Conservation (phyloP, 2,888 invertebrate genomes). For the Abscondita cerata region DNA sequence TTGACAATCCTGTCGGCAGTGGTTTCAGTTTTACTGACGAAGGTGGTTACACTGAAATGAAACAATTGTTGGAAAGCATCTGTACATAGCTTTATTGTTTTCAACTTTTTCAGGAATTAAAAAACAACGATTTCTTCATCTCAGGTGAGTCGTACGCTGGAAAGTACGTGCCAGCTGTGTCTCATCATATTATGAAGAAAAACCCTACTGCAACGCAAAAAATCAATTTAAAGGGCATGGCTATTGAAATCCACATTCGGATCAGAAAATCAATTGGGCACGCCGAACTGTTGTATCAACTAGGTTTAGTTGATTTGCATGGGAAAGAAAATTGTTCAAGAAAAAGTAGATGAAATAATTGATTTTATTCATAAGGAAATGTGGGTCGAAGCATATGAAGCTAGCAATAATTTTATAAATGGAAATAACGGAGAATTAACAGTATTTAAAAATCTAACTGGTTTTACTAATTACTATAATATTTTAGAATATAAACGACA, state of each 20-base stretch:
- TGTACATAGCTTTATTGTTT: slow-evolving; percentile 82
- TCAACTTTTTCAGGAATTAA: slow-evolving; percentile 74
- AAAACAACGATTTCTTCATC: slow-evolving; percentile 75
- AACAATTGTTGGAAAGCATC: slow-evolving; percentile 75
- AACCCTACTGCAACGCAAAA: slow-evolving; percentile 61
- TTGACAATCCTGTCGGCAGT: slow-evolving; percentile 89
- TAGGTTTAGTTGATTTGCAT: slow-evolving; percentile 69
- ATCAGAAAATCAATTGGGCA: slow-evolving; percentile 80
- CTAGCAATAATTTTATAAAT: slow-evolving; percentile 62
- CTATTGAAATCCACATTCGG: slow-evolving; percentile 76
- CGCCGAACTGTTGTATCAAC: slow-evolving; percentile 76
- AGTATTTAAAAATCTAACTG: slow-evolving; percentile 70
- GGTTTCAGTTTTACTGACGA: slow-evolving; percentile 85
- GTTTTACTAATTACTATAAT: slow-evolving; percentile 74
- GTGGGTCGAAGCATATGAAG: slow-evolving; percentile 58
- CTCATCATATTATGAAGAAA: slow-evolving; percentile 70
- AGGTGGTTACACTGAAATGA: slow-evolving; percentile 79
- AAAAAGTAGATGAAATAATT: slow-evolving; percentile 58
- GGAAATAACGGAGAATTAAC: slow-evolving; percentile 61
- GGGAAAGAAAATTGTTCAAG: slow-evolving; percentile 63
- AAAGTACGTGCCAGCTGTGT: slow-evolving; percentile 65
- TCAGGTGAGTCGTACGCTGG: slow-evolving; percentile 88
- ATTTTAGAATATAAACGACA: slow-evolving; percentile 66
- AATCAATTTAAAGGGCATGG: slow-evolving; percentile 70
- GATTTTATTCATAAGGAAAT: slow-evolving; percentile 65